phyloP scores from a whole-genome alignment of 2,888 invertebrate species.

The Spodoptera picta region DNA sequence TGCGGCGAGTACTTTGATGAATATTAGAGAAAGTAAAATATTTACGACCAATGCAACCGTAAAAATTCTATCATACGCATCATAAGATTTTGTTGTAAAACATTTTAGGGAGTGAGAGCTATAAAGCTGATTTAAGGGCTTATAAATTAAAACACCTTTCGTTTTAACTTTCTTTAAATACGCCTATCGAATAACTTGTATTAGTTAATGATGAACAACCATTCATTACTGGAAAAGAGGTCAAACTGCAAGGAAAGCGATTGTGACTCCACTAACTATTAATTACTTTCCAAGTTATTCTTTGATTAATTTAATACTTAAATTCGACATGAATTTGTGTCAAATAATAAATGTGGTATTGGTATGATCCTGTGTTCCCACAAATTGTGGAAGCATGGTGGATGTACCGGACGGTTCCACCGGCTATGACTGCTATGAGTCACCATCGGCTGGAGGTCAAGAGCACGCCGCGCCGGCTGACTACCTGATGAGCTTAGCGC shows the following conservation, averaged over 20 bases:
- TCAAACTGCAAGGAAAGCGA: slow-evolving; percentile 25
- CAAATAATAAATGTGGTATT: slow-evolving; percentile 30
- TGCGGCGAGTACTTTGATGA: slow-evolving; percentile 24
- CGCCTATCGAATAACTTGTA: slow-evolving; percentile 65
- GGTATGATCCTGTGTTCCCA: slow-evolving; percentile 54
- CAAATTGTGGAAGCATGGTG: slow-evolving; percentile 51
- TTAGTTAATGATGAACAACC: slow-evolving; percentile 65
- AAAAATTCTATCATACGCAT: slow-evolving; percentile 65
- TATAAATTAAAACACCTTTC: slow-evolving; percentile 74
- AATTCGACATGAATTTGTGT: slow-evolving; percentile 24
- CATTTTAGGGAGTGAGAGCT: slow-evolving; percentile 69
- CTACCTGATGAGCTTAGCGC: slow-evolving; percentile 79
- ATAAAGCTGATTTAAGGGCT: slow-evolving; percentile 81
- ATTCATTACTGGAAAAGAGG: slow-evolving; percentile 56
- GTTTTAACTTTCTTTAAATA: slow-evolving; percentile 75
- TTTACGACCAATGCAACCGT: slow-evolving; percentile 66
- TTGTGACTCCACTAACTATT: slow-evolving; percentile 25
- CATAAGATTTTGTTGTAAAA: slow-evolving; percentile 56
- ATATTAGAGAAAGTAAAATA: slow-evolving; percentile 71
- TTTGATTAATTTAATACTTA: slow-evolving; percentile 35
- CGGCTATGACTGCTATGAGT: slow-evolving; percentile 77
- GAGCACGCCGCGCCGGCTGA: slow-evolving; percentile 77
- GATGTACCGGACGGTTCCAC: slow-evolving; percentile 56
- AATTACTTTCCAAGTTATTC: slow-evolving; percentile 19
- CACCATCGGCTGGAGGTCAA: slow-evolving; percentile 80